A percentile compares a stretch with the other conserved stretches of the same genome.
Evolutionary conservation across 2,888 invertebrate genomes (phyloP).

Genomic region (Melipona bicolor): DNA sequence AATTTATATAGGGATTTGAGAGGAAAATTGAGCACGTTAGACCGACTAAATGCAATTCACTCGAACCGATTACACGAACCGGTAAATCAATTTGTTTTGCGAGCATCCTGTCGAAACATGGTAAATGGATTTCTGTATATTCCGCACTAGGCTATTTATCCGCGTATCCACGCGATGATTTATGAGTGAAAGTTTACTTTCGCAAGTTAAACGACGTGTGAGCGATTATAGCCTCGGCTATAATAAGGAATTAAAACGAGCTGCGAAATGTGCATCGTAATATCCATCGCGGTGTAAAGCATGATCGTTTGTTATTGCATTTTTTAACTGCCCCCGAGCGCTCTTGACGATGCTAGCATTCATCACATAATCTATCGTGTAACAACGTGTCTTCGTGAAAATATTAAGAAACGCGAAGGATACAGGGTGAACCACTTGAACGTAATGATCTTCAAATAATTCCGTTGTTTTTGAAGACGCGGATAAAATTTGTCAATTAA

Average conservation of each 20-base stretch:
- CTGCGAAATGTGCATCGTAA: not conserved
- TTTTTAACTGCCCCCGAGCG: not conserved
- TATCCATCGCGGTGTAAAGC: not conserved
- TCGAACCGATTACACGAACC: slow-evolving; percentile 18
- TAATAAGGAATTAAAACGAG: slow-evolving; percentile 42
- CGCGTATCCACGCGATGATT: slow-evolving; percentile 37
- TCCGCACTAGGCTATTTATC: slow-evolving; percentile 21
- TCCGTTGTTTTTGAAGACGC: too few relatives aligned
- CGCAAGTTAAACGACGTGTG: slow-evolving; percentile 29
- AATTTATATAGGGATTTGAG: not conserved
- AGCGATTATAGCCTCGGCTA: slow-evolving; percentile 35
- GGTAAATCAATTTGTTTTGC: slow-evolving; percentile 47
- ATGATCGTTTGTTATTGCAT: slow-evolving; percentile 2
- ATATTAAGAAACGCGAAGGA: not conserved
- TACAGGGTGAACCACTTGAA: not conserved
- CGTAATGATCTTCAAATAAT: too few relatives aligned
- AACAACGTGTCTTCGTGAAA: not conserved
- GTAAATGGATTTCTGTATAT: slow-evolving; percentile 46
- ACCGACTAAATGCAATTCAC: not conserved
- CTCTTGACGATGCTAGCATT: not conserved
- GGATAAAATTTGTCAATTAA: too few relatives aligned
- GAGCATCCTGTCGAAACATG: slow-evolving; percentile 32
- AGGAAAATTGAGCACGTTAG: not conserved
- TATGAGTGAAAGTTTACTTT: slow-evolving; percentile 46
- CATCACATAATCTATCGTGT: not conserved